Evolutionary conservation across 2,113 vertebrate species (phyloP).

Genomic region (Beaufortia kweichowensis): DNA sequence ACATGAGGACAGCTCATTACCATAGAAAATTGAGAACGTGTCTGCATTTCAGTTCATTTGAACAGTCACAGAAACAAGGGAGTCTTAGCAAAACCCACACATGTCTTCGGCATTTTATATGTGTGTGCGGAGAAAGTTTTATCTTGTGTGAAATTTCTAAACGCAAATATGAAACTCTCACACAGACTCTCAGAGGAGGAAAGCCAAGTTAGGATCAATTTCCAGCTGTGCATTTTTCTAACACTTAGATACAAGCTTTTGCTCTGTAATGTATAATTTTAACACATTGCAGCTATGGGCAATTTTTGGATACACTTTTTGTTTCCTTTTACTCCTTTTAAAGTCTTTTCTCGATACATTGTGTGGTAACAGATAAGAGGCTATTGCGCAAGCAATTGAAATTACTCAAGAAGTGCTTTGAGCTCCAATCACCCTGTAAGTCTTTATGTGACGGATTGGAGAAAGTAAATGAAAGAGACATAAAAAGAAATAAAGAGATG

Average conservation of each 20-base stretch:
- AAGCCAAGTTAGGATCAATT: conserved; percentile 5
- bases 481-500: not conserved
- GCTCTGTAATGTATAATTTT: conserved; percentile 4
- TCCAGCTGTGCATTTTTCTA: conserved; percentile 20
- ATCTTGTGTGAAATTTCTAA: conserved; percentile 30
- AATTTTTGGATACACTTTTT: not conserved
- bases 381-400: conserved; percentile 1
- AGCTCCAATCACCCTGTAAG: not conserved
- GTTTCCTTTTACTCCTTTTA: not conserved
- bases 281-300: not conserved
- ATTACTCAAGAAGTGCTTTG: conserved; percentile 9
- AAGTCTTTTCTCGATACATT: not conserved
- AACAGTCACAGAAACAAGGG: conserved; percentile 39
- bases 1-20: conserved; percentile 47
- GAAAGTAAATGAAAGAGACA: not conserved
- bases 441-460: conserved; percentile 13
- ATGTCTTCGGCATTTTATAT: not conserved
- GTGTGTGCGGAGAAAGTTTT: conserved; percentile 3
- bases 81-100: conserved; percentile 9
- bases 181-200: conserved; percentile 11
- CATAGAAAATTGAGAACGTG: conserved; percentile 34
- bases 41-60: conserved; percentile 13
- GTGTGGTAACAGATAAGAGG: conserved; percentile 7
- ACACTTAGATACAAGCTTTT: not conserved
- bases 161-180: conserved; percentile 12